Base-by-base conservation (phyloP, 2,113 vertebrate genomes). In the Chlamydotis undulata region DNA sequence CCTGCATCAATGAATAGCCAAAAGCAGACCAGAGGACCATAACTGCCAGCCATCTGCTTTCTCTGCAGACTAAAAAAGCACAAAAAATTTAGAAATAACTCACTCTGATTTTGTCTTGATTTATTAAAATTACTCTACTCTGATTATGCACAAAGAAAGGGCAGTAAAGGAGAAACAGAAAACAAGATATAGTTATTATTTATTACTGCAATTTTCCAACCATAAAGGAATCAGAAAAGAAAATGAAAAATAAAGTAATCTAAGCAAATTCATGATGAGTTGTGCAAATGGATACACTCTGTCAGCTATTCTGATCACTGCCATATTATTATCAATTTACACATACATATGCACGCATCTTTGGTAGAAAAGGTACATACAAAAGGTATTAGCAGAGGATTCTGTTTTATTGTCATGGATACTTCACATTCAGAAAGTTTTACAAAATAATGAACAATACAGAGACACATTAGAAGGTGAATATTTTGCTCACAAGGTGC, bases 21-120 rank as follows among this genome's bases (percentile, higher is more conserved):
- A 86, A 87, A 97, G 61, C 79, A 7, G 78, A 87, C 61, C 57
- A 69, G 5, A 87, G 91, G n/a, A 61, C 90, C 60, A 78, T 88
- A 90, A 87, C 91, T 96, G 67, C 59, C 77, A 93, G 80, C 84
- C 93, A 96, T 96, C 92, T 96, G 97, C 90, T 96, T 95, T 91
- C 90, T 79, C 83, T 80, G 55, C 31, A 89, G 63, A 91, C 33
- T 57, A 78, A 85, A 93, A 93, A 91, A 77, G 8, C n/a, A 50
- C 33, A 3, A 55, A 47, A 83, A 43, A 18, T 2, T 31, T 55
- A 60, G 11, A 63, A 94, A 75, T 50, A 56, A 56, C 60, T 77
- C 56, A 23, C 15, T 69, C 18, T 59, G 21, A 45, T 83, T 80
- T 52, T 80, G 33, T 74, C 65, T 80, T 77, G 80, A 90, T 95